Conservation (phyloP, 35 echinoderm and acorn worm genomes). For the Apostichopus japonicus region DNA sequence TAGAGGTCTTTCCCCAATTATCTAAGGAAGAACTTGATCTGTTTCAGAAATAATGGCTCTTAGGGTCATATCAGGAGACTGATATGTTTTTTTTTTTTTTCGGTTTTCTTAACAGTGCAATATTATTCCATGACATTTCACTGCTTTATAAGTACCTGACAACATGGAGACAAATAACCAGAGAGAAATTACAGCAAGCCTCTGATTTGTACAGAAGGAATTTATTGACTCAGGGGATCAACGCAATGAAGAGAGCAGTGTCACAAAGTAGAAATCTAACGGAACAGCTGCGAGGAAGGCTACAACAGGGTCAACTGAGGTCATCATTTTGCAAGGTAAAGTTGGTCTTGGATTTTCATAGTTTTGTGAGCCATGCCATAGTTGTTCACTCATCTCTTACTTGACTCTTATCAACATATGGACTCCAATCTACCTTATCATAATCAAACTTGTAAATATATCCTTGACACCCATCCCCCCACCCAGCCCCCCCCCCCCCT, state of each 20-base stretch:
- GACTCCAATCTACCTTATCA: no score
- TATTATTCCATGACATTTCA: slow-evolving; percentile 55
- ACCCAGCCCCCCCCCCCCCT: no score
- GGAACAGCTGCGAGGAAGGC: background rate
- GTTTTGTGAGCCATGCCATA: no score
- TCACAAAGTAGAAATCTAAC: background rate
- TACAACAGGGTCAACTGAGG: slow-evolving; percentile 32
- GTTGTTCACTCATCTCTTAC: background rate
- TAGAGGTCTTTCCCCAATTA: no score
- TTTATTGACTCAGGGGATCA: background rate
- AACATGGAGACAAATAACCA: background rate
- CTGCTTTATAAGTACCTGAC: slow-evolving; percentile 38
- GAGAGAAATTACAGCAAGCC: background rate
- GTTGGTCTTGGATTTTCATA: background rate
- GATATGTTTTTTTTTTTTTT: background rate
- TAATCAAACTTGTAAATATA: no score
- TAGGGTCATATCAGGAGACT: no score
- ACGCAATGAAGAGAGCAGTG: slow-evolving; percentile 28
- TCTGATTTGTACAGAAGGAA: background rate
- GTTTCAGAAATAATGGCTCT: no score
- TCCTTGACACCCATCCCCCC: no score
- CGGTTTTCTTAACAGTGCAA: slow-evolving; percentile 8
- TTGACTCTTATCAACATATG: no score
- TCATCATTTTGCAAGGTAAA: slow-evolving; percentile 42
- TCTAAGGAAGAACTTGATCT: no score